Base-by-base conservation (phyloP, 2,888 invertebrate species). In the Phorcus lineatus region DNA sequence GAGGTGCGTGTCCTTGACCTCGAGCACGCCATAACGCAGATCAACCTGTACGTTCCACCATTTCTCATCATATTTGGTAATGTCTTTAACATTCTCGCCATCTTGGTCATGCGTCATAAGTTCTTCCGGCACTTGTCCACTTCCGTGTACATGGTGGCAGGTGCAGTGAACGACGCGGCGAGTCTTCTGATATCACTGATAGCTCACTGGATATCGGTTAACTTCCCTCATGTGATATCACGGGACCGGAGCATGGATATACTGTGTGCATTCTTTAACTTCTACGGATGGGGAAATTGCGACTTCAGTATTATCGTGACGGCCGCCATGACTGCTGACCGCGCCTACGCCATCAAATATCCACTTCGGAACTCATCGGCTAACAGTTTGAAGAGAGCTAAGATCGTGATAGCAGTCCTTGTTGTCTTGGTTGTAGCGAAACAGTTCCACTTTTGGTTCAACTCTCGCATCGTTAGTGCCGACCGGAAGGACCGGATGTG, bases 181-280 rank as follows among this genome's bases (percentile, higher is more conserved):
- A 86, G 87, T 24, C 80, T 89, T 9, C 53, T 85, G 1, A 84
- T 89, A 66, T 84, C 88, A 0, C 83, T 90, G 31, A 80, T 86
- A 40, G 80, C 88, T 11, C 90, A 90, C 74, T 90, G 90, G 90
- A 19, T 90, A 31, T 87, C 87, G 55, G 86, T 89, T 4, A 88
- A 87, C 66, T 88, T 86, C 80, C 88, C 89, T 3, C 80, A 80
- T 0, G 80, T 82, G 2, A 87, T 85, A 66, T 76, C 82, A 1
- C 78, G 87, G 31, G 84, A 83, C 0, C 82, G 82, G 0, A 81
- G 81, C 13, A 83, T 86, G 0, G 85, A 87, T 70, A 54, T 84
- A n/a, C 85, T 89, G 86, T 90, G 90, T 78, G 88, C 88, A 78
- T 88, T 90, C 76, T 85, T 90, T 54, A 88, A 88, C 66, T 90